A percentile compares a stretch with the other conserved stretches of the same genome.
These are phyloP conservation scores for Gallinago stenura DNA, from an alignment of 2,797 vertebrate species.

Conservation along the genomic window DNA sequence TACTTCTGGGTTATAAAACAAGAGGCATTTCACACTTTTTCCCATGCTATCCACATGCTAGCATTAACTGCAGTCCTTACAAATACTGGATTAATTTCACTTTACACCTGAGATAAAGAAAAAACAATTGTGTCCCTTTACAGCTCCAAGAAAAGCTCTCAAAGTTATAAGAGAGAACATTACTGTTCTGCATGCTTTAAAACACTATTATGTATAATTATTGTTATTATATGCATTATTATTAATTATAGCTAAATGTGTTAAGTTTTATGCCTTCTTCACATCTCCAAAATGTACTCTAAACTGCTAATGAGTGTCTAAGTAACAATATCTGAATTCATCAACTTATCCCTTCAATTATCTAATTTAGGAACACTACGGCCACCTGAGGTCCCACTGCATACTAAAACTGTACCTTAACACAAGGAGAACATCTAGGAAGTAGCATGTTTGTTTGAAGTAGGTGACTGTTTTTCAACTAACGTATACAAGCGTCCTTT, in stretches of 20 bases:
- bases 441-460: not conserved
- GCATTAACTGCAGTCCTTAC: not conserved
- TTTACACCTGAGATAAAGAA: not conserved
- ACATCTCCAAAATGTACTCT: not conserved
- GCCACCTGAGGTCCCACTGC: not conserved
- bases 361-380: not conserved
- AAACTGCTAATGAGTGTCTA: not conserved
- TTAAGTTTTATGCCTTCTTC: not conserved
- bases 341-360: not conserved
- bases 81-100: not conserved
- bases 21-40: not conserved
- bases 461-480: not conserved
- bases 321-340: not conserved
- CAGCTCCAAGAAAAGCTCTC: not conserved
- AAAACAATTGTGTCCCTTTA: not conserved
- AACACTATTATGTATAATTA: not conserved
- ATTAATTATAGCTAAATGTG: not conserved
- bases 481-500: not conserved
- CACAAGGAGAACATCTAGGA: not conserved
- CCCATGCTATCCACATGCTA: not conserved
- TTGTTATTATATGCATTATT: not conserved
- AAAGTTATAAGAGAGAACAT: not conserved
- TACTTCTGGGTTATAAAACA: not conserved
- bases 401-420: not conserved
- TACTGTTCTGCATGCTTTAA: not conserved